These are phyloP conservation scores for Marcusenius ussheri DNA, from an alignment of 2,113 vertebrate species.

Conservation along the genomic window DNA sequence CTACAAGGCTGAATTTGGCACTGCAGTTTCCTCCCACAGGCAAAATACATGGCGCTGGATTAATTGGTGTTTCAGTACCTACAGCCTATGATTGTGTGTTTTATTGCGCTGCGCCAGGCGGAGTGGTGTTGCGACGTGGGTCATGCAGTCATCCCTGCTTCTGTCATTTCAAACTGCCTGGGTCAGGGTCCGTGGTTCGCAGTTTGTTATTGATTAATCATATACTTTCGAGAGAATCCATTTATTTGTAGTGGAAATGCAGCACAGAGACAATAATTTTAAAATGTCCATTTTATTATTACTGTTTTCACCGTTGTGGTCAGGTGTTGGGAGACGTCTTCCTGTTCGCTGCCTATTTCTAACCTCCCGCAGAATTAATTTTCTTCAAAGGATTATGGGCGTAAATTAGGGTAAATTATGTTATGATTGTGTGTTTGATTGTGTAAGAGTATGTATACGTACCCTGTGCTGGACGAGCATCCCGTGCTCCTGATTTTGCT, in stretches of 20 bases:
- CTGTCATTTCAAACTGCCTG: not conserved
- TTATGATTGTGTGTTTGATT: too few species aligned
- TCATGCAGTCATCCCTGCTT: not conserved
- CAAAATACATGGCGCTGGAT: not conserved
- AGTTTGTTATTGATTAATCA: not conserved
- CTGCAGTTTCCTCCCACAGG: not conserved
- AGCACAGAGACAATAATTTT: slow-evolving; percentile 17
- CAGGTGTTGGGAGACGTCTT: not conserved
- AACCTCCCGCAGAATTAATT: not conserved
- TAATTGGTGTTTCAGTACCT: not conserved
- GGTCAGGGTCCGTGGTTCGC: not conserved
- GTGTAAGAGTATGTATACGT: not conserved
- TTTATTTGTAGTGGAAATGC: slow-evolving; percentile 10
- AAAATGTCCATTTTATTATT: not conserved
- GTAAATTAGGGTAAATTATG: too few species aligned
- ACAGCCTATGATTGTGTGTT: not conserved
- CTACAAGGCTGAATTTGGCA: not conserved
- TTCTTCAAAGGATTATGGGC: not conserved
- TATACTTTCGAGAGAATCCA: not conserved
- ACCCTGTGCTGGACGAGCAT: not conserved
- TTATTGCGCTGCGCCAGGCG: not conserved
- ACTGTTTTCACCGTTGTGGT: not conserved
- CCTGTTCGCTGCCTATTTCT: not conserved
- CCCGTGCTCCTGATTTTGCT: not conserved
- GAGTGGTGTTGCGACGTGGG: not conserved